A percentile compares a stretch with the other conserved stretches of the same genome.
These are phyloP conservation scores for Sceloporus tristichus DNA, from an alignment of 2,113 vertebrate genomes.

Conservation along the genomic window DNA sequence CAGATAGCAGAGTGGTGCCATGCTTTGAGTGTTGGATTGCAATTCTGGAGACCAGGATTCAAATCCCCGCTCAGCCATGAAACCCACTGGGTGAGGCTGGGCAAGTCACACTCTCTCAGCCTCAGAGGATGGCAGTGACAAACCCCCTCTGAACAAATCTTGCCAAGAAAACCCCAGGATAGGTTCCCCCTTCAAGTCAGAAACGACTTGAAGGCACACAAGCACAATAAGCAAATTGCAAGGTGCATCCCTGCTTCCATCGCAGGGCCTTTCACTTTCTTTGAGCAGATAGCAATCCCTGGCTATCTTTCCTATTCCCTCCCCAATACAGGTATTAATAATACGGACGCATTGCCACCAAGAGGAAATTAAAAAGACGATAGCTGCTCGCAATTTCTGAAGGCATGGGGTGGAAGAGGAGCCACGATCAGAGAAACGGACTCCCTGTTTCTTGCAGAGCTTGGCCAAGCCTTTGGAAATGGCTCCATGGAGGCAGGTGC, in stretches of 20 bases:
- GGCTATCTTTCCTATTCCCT: slow-evolving; percentile 1
- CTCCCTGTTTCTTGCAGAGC: slow-evolving; percentile 36
- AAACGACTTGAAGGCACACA: no score
- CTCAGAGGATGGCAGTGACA: no score
- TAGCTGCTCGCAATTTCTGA: slow-evolving; percentile 46
- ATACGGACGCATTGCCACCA: not conserved
- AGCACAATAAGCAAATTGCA: not conserved
- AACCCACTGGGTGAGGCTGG: no score
- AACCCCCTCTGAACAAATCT: no score
- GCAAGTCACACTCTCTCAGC: no score
- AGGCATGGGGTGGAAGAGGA: not conserved
- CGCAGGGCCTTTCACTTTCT: not conserved
- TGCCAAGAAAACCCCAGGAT: no score
- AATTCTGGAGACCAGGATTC: no score
- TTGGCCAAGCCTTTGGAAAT: not conserved
- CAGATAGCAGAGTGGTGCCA: no score
- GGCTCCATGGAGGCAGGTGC: not conserved
- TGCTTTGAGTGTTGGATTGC: no score
- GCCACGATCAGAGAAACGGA: slow-evolving; percentile 41
- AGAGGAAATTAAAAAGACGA: slow-evolving; percentile 70
- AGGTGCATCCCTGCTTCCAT: not conserved
- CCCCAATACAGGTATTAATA: not conserved
- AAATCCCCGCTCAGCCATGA: no score
- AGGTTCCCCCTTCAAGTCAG: no score
- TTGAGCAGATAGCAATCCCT: not conserved